A percentile compares a stretch with the other conserved stretches of the same genome.
These are phyloP conservation scores for Marcusenius ussheri DNA, from an alignment of 2,113 vertebrate genomes.

Conservation along the genomic window DNA sequence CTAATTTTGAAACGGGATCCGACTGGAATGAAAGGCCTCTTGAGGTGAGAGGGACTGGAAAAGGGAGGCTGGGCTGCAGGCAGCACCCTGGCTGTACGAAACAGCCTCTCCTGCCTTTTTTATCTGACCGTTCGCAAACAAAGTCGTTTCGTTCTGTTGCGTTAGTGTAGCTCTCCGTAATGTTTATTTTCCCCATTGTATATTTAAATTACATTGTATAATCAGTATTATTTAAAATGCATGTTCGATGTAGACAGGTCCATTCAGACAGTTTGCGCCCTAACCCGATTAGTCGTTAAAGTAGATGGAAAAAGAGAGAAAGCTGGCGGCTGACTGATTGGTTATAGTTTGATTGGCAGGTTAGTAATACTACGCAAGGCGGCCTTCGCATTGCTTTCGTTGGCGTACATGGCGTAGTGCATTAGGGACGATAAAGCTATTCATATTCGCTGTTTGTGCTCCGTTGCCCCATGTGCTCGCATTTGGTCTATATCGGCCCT, in stretches of 20 bases:
- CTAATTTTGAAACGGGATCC: constrained; percentile 14
- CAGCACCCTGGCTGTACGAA: neutral
- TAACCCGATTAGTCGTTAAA: neutral
- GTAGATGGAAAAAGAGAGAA: neutral
- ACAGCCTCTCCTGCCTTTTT: neutral
- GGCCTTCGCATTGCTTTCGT: neutral
- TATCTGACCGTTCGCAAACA: neutral
- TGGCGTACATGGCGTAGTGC: neutral
- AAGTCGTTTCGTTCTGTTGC: neutral
- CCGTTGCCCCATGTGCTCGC: neutral
- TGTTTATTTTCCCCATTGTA: neutral
- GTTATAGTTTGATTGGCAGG: neutral
- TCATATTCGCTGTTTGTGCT: neutral
- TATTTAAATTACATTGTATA: neutral
- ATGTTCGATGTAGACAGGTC: neutral
- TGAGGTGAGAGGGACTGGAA: constrained; percentile 2
- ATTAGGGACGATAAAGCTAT: neutral
- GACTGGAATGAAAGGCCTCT: neutral
- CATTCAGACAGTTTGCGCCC: too few species aligned
- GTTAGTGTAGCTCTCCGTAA: neutral
- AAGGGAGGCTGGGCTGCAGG: neutral
- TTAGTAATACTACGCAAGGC: neutral
- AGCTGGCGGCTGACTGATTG: neutral
- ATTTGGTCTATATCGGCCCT: neutral
- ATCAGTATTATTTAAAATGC: neutral